Conservation (phyloP, 2,888 invertebrate genomes). For the Lingula anatina region DNA sequence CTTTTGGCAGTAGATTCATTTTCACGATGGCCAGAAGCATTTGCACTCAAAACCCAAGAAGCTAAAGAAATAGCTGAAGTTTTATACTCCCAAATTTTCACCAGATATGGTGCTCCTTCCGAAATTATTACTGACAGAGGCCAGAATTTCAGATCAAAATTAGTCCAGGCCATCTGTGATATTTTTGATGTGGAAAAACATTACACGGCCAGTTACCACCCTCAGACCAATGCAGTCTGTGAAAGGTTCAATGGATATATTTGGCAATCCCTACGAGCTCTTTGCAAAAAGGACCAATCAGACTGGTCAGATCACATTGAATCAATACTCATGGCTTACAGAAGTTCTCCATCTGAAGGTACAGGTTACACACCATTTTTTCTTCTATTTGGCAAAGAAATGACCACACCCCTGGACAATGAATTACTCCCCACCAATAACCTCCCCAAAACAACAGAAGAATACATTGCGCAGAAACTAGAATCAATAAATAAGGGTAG, state of each 20-base stretch:
- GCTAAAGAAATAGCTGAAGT: constrained; percentile 7
- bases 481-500: too few relatives aligned
- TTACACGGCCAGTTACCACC: constrained; percentile 12
- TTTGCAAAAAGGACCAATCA: too few relatives aligned
- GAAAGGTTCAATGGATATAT: constrained; percentile 9
- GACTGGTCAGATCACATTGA: too few relatives aligned
- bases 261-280: too few relatives aligned
- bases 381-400: too few relatives aligned
- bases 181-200: constrained; percentile 9
- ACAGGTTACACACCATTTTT: too few relatives aligned
- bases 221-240: constrained; percentile 7
- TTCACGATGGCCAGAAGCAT: constrained; percentile 9
- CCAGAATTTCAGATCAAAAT: constrained; percentile 6
- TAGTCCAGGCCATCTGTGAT: constrained; percentile 8
- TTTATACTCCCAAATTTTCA: constrained; percentile 3
- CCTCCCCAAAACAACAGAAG: too few relatives aligned
- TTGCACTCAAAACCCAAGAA: constrained; percentile 6
- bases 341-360: too few relatives aligned
- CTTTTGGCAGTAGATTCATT: constrained; percentile 1
- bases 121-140: constrained; percentile 12
- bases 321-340: too few relatives aligned
- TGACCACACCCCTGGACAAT: too few relatives aligned
- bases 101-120: constrained; percentile 12
- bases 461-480: too few relatives aligned
- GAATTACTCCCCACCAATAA: too few relatives aligned